A percentile compares a stretch with the other conserved stretches of the same genome.
phyloP scores from a whole-genome alignment of 2,888 invertebrate genomes.

The Danaus chrysippus region DNA sequence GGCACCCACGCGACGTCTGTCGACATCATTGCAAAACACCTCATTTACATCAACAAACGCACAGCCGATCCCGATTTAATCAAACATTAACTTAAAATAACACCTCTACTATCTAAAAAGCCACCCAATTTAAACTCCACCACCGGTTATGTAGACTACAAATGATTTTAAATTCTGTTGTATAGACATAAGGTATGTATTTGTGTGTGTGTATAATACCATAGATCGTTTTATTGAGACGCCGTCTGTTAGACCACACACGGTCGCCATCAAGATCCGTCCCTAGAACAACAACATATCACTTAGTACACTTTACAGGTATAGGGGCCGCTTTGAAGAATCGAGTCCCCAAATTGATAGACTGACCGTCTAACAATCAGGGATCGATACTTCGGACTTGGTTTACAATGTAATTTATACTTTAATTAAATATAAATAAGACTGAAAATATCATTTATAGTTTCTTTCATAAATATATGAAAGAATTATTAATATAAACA shows the following conservation, averaged over 20 bases:
- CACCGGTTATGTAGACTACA: slow-evolving; percentile 26
- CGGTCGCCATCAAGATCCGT: slow-evolving; percentile 68
- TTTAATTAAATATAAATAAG: too few relatives aligned
- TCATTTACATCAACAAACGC: slow-evolving; percentile 64
- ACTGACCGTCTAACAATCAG: slow-evolving; percentile 15
- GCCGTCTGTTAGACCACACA: slow-evolving; percentile 66
- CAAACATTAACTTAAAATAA: slow-evolving; percentile 62
- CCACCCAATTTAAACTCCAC: slow-evolving; percentile 61
- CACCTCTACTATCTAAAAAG: slow-evolving; percentile 71
- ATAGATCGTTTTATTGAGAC: slow-evolving; percentile 38
- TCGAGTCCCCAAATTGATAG: slow-evolving; percentile 52
- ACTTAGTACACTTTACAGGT: slow-evolving; percentile 75
- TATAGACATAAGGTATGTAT: slow-evolving; percentile 41
- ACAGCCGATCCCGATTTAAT: slow-evolving; percentile 49
- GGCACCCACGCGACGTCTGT: slow-evolving; percentile 73
- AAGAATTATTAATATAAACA: neutral
- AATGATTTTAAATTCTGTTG: slow-evolving; percentile 35
- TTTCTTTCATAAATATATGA: too few relatives aligned
- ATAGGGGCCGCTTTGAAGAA: slow-evolving; percentile 65
- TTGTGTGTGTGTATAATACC: slow-evolving; percentile 32
- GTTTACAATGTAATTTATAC: too few relatives aligned
- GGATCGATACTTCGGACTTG: neutral
- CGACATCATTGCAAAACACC: slow-evolving; percentile 52
- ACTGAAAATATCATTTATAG: too few relatives aligned
- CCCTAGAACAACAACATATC: slow-evolving; percentile 73